Conservation (phyloP, 2,888 invertebrate species). For the Lomographa bimaculata region DNA sequence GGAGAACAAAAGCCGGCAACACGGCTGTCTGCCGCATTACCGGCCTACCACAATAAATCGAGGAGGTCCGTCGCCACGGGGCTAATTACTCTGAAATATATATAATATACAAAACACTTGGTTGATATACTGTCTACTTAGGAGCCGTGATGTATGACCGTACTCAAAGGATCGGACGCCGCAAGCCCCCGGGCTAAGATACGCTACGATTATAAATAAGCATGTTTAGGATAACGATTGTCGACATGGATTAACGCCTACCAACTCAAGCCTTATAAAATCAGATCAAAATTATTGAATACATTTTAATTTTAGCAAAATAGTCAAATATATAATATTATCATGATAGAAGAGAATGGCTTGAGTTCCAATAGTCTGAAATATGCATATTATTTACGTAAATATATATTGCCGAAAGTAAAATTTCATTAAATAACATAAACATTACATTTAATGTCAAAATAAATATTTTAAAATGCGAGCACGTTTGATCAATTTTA, state of each 20-base stretch:
- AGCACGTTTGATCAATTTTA: too few species aligned
- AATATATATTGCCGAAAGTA: too few species aligned
- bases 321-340: too few species aligned
- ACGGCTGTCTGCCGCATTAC: conserved; percentile 79
- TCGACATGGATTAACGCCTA: conserved; percentile 47
- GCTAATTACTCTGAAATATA: conserved; percentile 71
- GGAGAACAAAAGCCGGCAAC: conserved; percentile 77
- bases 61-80: conserved; percentile 79
- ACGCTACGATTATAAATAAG: conserved; percentile 69
- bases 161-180: conserved; percentile 78
- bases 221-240: conserved; percentile 73
- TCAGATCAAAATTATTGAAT: too few species aligned
- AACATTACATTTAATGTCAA: too few species aligned
- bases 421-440: too few species aligned
- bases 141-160: conserved; percentile 76
- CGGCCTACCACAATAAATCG: conserved; percentile 80
- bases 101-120: conserved; percentile 45
- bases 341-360: too few species aligned
- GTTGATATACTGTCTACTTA: conserved; percentile 84
- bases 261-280: too few species aligned
- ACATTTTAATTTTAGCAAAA: conserved; percentile 13
- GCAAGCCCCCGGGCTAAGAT: conserved; percentile 57
- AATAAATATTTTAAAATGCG: too few species aligned
- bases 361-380: too few species aligned
- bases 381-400: too few species aligned